Evolutionary conservation across 2,888 invertebrate species (phyloP).

Genomic region (Merodon equestris): DNA sequence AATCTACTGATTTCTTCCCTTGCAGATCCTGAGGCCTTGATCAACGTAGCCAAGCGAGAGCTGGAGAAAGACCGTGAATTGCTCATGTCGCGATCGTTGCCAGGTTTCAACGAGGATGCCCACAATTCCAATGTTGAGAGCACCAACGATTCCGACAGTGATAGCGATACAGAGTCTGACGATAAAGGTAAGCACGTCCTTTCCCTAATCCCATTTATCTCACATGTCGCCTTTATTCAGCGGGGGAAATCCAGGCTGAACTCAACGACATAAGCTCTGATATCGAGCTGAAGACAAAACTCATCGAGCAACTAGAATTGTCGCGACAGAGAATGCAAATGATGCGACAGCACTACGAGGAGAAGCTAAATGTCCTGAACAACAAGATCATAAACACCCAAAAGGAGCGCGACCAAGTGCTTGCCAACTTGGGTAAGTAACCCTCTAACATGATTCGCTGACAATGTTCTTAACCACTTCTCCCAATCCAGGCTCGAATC

Average conservation of each 20-base stretch:
- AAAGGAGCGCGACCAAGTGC: slow-evolving; percentile 93
- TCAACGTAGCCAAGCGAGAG: slow-evolving; percentile 90
- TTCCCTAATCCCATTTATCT: background rate
- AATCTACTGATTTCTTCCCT: background rate
- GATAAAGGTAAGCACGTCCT: slow-evolving; percentile 78
- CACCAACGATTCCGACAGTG: slow-evolving; percentile 81
- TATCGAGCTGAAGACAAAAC: slow-evolving; percentile 95
- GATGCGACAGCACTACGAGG: slow-evolving; percentile 94
- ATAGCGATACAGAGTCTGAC: slow-evolving; percentile 82
- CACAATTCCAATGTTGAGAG: slow-evolving; percentile 81
- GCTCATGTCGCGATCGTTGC: slow-evolving; percentile 77
- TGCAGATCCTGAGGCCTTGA: slow-evolving; percentile 79
- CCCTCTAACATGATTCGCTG: background rate
- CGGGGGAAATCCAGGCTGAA: slow-evolving; percentile 85
- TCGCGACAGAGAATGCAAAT: slow-evolving; percentile 92
- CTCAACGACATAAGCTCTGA: slow-evolving; percentile 94
- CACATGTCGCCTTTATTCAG: slow-evolving; percentile 71
- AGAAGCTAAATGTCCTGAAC: slow-evolving; percentile 90
- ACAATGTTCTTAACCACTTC: background rate
- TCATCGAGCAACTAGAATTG: slow-evolving; percentile 95
- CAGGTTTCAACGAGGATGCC: slow-evolving; percentile 80
- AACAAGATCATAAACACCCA: slow-evolving; percentile 92
- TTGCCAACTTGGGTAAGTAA: slow-evolving; percentile 80
- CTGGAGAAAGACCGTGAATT: slow-evolving; percentile 84
- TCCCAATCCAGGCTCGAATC: slow-evolving; percentile 63